Conservation (phyloP, 2,888 invertebrate genomes). For the Mycalesis mineus region DNA sequence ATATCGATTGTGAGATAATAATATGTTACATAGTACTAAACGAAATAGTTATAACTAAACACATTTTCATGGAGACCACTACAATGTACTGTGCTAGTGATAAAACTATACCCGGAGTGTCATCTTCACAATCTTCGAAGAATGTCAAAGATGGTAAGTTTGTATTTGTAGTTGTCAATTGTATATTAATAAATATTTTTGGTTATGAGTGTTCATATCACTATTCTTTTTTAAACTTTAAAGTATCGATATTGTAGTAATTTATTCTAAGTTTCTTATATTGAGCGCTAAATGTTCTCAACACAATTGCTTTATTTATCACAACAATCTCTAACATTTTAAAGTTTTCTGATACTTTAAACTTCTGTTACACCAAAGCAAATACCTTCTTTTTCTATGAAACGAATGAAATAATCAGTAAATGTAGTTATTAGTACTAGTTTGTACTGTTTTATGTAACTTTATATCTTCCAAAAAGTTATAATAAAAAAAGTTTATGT, state of each 20-base stretch:
- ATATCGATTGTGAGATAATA: constrained; percentile 53
- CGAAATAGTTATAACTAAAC: constrained; percentile 72
- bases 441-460: no score
- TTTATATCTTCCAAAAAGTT: no score
- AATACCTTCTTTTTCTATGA: no score
- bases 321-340: not conserved
- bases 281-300: not conserved
- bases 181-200: constrained; percentile 21
- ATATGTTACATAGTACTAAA: constrained; percentile 75
- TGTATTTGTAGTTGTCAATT: constrained; percentile 56
- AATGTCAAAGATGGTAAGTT: constrained; percentile 87
- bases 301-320: not conserved
- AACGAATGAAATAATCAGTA: no score
- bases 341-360: not conserved
- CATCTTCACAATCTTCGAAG: constrained; percentile 83
- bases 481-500: no score
- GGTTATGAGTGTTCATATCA: constrained; percentile 8
- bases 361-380: no score
- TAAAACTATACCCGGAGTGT: constrained; percentile 86
- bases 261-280: not conserved
- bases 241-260: not conserved
- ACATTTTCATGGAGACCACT: constrained; percentile 48
- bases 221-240: not conserved
- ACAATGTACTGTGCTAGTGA: constrained; percentile 86
- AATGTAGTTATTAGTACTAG: no score